phyloP scores from a whole-genome alignment of 35 echinoderm and acorn worm genomes.

The Chiridota heheva region DNA sequence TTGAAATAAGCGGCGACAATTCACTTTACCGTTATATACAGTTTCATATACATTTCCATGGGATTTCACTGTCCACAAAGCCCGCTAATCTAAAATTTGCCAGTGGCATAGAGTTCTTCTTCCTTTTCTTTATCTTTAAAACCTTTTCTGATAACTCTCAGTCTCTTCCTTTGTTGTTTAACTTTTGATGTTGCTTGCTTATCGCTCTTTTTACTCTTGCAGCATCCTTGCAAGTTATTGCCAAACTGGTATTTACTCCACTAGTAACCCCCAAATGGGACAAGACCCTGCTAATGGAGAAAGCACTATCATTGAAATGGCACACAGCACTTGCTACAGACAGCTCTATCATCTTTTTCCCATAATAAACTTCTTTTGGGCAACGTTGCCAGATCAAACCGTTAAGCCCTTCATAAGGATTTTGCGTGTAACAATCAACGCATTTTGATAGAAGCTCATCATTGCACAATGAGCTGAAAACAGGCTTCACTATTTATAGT shows the following conservation, averaged over 20 bases:
- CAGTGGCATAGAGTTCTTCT: neutral
- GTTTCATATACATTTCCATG: too few species aligned
- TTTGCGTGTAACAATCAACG: slow-evolving; percentile 25
- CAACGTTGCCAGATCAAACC: slow-evolving; percentile 10
- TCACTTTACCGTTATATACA: too few species aligned
- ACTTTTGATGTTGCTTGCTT: neutral
- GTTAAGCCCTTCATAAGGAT: slow-evolving; percentile 21
- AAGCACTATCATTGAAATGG: neutral
- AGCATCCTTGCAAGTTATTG: neutral
- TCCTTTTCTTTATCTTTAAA: neutral
- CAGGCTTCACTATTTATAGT: slow-evolving; percentile 15
- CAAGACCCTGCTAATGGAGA: neutral
- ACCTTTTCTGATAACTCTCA: neutral
- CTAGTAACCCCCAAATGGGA: neutral
- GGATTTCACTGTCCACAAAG: neutral
- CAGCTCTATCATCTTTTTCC: neutral
- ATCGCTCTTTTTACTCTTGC: neutral
- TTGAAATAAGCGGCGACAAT: too few species aligned
- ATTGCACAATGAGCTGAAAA: neutral
- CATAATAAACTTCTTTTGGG: neutral
- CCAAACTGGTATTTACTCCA: neutral
- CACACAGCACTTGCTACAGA: neutral
- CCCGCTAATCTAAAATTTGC: neutral
- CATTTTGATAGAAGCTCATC: neutral
- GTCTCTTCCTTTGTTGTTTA: neutral